Conservation (phyloP, 2,888 invertebrate species). For the Lasioglossum pauxillum region DNA sequence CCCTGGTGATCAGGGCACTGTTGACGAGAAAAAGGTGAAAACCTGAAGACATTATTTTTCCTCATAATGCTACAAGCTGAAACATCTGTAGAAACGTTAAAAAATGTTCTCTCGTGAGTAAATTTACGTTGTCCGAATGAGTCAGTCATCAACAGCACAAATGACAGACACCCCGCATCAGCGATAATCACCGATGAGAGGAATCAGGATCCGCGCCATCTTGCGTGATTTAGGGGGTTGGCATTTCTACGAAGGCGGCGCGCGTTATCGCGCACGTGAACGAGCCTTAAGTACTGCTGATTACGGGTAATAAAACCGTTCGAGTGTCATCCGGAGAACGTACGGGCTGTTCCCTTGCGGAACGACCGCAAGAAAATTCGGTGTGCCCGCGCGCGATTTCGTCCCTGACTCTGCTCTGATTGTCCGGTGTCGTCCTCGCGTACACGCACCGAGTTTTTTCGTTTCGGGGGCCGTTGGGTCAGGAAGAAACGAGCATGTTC, state of each 20-base stretch:
- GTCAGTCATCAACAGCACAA: not conserved
- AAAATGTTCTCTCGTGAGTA: not conserved
- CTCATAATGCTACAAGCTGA: not conserved
- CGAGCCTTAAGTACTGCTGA: conserved; percentile 77
- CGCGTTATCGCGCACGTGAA: conserved; percentile 78
- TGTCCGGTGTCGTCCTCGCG: conserved; percentile 50
- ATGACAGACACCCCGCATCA: not conserved
- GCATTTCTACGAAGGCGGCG: conserved; percentile 81
- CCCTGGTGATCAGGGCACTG: not conserved
- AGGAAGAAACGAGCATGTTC: conserved; percentile 36
- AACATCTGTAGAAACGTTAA: not conserved
- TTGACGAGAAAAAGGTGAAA: not conserved
- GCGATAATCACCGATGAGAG: not conserved
- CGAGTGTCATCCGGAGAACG: conserved; percentile 79
- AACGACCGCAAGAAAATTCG: conserved; percentile 62
- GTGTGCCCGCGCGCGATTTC: conserved; percentile 4
- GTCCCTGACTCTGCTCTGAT: conserved; percentile 58
- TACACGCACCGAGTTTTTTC: conserved; percentile 62
- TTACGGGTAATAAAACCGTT: conserved; percentile 83
- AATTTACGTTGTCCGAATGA: not conserved
- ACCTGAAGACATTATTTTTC: not conserved
- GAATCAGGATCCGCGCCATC: conserved; percentile 21
- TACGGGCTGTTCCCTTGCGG: conserved; percentile 75
- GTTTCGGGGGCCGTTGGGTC: conserved; percentile 25
- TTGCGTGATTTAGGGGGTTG: conserved; percentile 57